phyloP scores from a whole-genome alignment of 2,888 invertebrate genomes.

The Rhimphoctona megacephalus region DNA sequence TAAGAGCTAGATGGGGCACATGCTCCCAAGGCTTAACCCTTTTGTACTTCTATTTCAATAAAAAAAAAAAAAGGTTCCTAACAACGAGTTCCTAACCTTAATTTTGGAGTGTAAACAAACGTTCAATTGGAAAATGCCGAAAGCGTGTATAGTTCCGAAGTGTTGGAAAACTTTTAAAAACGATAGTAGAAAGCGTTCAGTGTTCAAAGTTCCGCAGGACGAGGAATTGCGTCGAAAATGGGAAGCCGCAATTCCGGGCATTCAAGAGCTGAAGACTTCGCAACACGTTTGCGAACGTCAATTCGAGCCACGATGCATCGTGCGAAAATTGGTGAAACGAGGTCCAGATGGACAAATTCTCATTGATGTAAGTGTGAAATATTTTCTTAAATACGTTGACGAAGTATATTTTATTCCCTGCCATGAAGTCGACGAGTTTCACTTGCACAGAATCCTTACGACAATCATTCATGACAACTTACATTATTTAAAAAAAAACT shows the following conservation, averaged over 20 bases:
- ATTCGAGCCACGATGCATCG: constrained; percentile 12
- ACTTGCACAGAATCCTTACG: too few species aligned
- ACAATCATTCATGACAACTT: too few species aligned
- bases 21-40: too few species aligned
- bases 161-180: not conserved
- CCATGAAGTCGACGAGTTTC: too few species aligned
- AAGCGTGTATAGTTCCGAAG: constrained; percentile 7
- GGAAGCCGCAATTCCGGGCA: constrained; percentile 9
- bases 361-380: constrained; percentile 11
- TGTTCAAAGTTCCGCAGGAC: constrained; percentile 14
- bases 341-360: constrained; percentile 14
- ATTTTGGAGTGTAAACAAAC: not conserved
- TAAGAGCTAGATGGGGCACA: too few species aligned
- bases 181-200: not conserved
- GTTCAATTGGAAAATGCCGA: not conserved
- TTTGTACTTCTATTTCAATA: too few species aligned
- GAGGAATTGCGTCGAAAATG: constrained; percentile 24
- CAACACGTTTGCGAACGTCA: constrained; percentile 32
- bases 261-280: not conserved
- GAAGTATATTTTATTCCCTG: too few species aligned
- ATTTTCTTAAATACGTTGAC: not conserved
- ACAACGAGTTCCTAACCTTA: too few species aligned
- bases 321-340: constrained; percentile 13
- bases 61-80: too few species aligned
- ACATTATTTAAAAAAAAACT: too few species aligned